Base-by-base conservation (phyloP, 2,888 invertebrate genomes). In the Mycalesis mineus region DNA sequence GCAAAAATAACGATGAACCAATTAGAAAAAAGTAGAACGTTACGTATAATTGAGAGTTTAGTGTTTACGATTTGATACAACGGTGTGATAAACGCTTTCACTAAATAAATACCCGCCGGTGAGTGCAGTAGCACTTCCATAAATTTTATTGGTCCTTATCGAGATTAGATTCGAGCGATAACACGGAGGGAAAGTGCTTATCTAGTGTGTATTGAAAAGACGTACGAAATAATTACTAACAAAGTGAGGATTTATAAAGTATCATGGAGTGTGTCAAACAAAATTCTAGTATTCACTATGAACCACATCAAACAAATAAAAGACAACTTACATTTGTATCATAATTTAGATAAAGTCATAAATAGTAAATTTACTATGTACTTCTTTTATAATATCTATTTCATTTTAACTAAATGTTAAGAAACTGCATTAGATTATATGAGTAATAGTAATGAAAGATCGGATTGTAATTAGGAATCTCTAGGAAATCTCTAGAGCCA, bases 21-120 rank as follows among this genome's bases (percentile, higher is more conserved):
- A 39, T 39, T 48, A 36, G 17, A 28, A 28, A 13, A 37, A 37
- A 22, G 13, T 7, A 37, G 4, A 13, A 9, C 8, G 8, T 8
- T 8, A 22, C 9, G 14, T 9, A 13, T 28, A n/a, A 22, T 22
- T 22, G 22, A n/a, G 29, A 28, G 40, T 51, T 51, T 41, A 51
- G 22, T 22, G 22, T 22, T 22, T 51, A 40, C 29, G n/a, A 41
- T n/a, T 33, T 42, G 42, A 52, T 52, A 52, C 31, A 11, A 42
- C 52, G 52, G 22, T 52, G 42, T 52, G 52, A 52, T 52, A 52
- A 52, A 42, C 14, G 33, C 42, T 52, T 52, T 52, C 52, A 42
- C 42, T 52, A 52, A 13, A 52, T 42, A 42, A 33, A 33, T 42
- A 52, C 41, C 33, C 7, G 42, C 22, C 5, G 42, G 28, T 31